Percentiles rank a stretch among this genome's conserved stretches.
Conservation (phyloP, 2,888 invertebrate species). For the Poecilobothrus nobilitatus region DNA sequence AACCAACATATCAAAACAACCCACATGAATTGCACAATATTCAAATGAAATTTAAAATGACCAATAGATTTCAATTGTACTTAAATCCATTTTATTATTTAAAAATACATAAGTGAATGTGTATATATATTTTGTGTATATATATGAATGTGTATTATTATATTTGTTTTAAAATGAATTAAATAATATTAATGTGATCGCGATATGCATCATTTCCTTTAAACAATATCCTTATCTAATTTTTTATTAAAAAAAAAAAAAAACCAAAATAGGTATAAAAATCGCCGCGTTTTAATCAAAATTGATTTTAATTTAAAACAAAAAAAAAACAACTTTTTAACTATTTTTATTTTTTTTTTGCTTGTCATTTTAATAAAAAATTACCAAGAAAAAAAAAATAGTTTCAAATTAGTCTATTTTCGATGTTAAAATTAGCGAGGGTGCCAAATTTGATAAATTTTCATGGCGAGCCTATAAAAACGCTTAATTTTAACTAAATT, state of each 20-base stretch:
- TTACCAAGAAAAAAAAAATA: not conserved
- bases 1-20: not conserved
- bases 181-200: not conserved
- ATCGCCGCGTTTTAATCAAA: not conserved
- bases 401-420: not conserved
- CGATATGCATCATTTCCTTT: not conserved
- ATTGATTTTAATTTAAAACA: not conserved
- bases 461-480: too few species aligned
- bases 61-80: not conserved
- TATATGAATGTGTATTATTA: too few species aligned
- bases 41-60: constrained; percentile 1
- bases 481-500: too few species aligned
- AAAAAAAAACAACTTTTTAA: too few species aligned
- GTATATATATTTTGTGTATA: too few species aligned
- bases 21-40: not conserved
- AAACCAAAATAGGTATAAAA: too few species aligned
- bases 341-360: not conserved
- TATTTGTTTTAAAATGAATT: too few species aligned
- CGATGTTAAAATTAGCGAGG: not conserved
- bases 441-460: not conserved
- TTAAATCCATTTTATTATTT: too few species aligned
- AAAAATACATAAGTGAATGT: too few species aligned
- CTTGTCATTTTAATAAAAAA: not conserved
- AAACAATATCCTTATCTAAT: constrained; percentile 6
- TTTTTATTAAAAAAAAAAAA: not conserved